Base-by-base conservation (phyloP, 2,113 vertebrate species). In the Nannospalax galili region DNA sequence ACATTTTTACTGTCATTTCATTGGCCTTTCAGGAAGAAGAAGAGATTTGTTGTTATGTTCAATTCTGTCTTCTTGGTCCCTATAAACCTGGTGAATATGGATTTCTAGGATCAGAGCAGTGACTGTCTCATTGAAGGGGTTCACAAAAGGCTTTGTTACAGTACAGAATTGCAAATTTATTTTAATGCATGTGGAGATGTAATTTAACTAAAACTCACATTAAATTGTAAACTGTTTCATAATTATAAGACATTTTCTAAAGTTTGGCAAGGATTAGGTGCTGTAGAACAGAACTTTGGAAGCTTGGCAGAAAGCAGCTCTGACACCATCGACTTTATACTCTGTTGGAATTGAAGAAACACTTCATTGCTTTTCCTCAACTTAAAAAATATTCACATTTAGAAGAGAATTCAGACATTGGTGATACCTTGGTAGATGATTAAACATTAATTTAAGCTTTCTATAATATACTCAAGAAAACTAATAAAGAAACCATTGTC, bases 371-470 rank as follows among this genome's bases (percentile, higher is more conserved):
- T 69, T 69, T 85, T 90, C 19, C 28, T 16, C 37, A 85, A 52
- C 64, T 69, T 84, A 78, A 32, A 52, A 52, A 11, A 52, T 7
- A 52, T 52, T 52, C 91, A 93, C 65, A 92, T 97, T 94, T 88
- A 82, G 64, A 90, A 97, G 84, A 97, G 92, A 98, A 97, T 97
- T 98, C 95, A 98, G 95, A 93, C 97, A 94, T 78, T 32, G 56
- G 52, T 97, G 97, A 95, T 97, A 75, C 73, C 92, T 96, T 97
- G 70, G 88, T 96, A 97, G 95, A 97, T 96, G 95, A 97, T 97
- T 97, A 97, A 97, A 84, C 35, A 97, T 75, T 93, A 40, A 95
- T 97, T 90, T 91, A 77, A 95, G 96, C 92, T 96, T 80, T 95
- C 58, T 96, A 91, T 22, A 1, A 95, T 96, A 96, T 88, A 90